Evolutionary conservation across 2,888 invertebrate species (phyloP), one percentile per base, ranked within the genome.

Genomic region (Synergus laeviventris): DNA sequence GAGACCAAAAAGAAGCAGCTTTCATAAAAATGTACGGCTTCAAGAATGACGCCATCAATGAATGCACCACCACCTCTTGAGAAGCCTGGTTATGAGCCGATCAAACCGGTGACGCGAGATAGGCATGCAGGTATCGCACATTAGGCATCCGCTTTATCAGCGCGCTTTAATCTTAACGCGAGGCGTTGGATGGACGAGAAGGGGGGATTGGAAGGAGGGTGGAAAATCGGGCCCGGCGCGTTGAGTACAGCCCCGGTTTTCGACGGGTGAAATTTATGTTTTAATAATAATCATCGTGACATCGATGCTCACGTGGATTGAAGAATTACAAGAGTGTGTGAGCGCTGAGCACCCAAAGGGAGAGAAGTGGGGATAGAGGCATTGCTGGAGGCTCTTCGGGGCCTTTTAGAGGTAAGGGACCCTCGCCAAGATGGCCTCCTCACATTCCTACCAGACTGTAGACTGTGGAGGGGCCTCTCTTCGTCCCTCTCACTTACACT

Each of bases 401-500:
- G 86, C 84, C 86, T 83, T 83, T 82, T 81, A 83, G 84, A 83
- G 83, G 85, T 84, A 83, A 79, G 80, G 83, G 81, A 82, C 83
- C 85, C 83, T 81, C 78, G 76, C 84, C 88, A 89, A 89, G 89
- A 89, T 89, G 89, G 89, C 89, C 87, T 85, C 89, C 87, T 87
- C 86, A 86, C 89, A 89, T 89, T 89, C 89, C 89, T 87, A 81
- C 85, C 81, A 76, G 79, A 77, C 79, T 78, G 77, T 49, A 24
- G 16, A 21, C 76, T 76, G 78, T 79, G 78, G 61, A 76, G 54
- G 79, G 16, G 64, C 79, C 80, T 66, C 74, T 80, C 74, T 76
- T 45, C 2, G 9, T 24, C 21, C 21, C 45, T 66, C 39, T 45
- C 42, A 42, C 42, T 38, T 24, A 24, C 38, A 21, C 64, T 18